Conservation (phyloP, 2,797 vertebrate genomes). For the Sebastes kiyomatsui region DNA sequence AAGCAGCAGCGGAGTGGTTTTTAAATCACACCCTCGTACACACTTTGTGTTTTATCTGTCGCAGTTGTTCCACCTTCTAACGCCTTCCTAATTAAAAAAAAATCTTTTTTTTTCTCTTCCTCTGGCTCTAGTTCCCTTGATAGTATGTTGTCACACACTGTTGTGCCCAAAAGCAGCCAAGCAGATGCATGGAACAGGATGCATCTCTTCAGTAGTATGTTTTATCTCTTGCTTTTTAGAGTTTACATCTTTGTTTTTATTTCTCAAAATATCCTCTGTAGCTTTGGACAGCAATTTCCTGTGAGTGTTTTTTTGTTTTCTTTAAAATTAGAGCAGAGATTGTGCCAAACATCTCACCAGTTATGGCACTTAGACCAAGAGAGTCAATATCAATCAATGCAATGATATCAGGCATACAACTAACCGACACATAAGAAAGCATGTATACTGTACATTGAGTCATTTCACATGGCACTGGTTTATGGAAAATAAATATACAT, state of each 20-base stretch:
- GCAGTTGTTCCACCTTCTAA: slow-evolving; percentile 14
- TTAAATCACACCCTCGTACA: slow-evolving; percentile 35
- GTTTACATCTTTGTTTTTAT: background rate
- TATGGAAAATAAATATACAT: slow-evolving; percentile 66
- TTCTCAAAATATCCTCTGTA: background rate
- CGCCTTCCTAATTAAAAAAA: background rate
- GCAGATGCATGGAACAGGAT: background rate
- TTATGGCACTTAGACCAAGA: slow-evolving; percentile 54
- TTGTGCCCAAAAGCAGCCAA: slow-evolving; percentile 18
- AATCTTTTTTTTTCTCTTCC: background rate
- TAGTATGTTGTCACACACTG: background rate
- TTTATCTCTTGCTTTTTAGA: background rate
- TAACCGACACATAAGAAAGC: slow-evolving; percentile 37
- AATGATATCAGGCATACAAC: slow-evolving; percentile 31
- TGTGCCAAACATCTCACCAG: slow-evolving; percentile 16
- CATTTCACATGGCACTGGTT: slow-evolving; percentile 55
- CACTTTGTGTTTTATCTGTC: slow-evolving; percentile 61
- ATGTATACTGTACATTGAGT: slow-evolving; percentile 42
- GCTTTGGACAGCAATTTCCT: slow-evolving; percentile 1
- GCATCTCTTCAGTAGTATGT: background rate
- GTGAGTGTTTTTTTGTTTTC: slow-evolving; percentile 2
- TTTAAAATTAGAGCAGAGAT: slow-evolving; percentile 6
- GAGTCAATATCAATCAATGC: slow-evolving; percentile 13
- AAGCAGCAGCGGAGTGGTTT: slow-evolving; percentile 74
- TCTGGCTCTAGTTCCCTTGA: background rate